Base-by-base conservation (phyloP, 2,797 vertebrate genomes). In the Catostomus latipinnis region DNA sequence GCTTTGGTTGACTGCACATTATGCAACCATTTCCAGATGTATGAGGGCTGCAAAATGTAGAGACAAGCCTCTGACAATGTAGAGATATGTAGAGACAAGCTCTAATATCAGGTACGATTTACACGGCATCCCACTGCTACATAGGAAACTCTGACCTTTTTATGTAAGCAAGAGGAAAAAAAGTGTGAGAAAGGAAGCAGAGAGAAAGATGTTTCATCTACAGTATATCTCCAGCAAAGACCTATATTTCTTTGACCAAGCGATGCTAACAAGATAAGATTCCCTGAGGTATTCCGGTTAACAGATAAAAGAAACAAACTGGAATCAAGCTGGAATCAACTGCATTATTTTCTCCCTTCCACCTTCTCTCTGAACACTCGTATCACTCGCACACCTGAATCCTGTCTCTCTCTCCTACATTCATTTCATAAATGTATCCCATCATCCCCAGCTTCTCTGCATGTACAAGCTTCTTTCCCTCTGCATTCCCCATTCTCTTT, bases 271-370 rank as follows among this genome's bases (percentile, higher is more conserved):
- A 73, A 83, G 74, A 61, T 63, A 70, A 78, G 61, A 69, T 57
- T 81, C 84, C 84, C 82, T 71, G 80, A 69, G 80, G 77, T 70
- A 74, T 81, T 80, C 60, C 77, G 73, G 73, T 69, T 82, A 84
- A 82, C 76, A 80, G 79, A 80, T 82, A 84, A 84, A 70, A 82
- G 74, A 78, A 82, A 80, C 65, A 18, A 83, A 82, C 80, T 80
- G 22, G 65, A 86, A 82, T 84, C 76, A 82, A 80, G 80, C 82
- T 77, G 73, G 57, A 71, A 62, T 80, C 68, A 76, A 83, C 76
- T 58, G 71, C 50, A 62, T 66, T 73, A 46, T 66, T 74, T 62
- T 75, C 67, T 74, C 22, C n/a, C 68, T 18, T 54, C 50, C 49
- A 56, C 46, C 8, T 63, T 63, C 46, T 57, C 57, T 66, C 56